Evolutionary conservation across 2,113 vertebrate genomes (phyloP).

Genomic region (Amphiprion percula): DNA sequence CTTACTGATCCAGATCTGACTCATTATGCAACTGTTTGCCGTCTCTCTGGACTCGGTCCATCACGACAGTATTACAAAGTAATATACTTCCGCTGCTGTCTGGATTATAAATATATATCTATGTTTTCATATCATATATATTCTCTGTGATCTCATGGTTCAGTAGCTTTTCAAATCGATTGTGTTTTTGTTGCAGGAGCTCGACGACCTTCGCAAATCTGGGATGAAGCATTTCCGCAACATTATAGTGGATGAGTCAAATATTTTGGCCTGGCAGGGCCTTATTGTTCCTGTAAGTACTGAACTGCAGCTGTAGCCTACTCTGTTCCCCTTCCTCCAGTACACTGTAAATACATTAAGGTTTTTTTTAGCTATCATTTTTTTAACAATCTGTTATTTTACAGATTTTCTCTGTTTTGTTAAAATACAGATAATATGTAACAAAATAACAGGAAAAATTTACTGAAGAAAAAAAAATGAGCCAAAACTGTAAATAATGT

Average conservation of each 20-base stretch:
- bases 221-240: constrained; percentile 95
- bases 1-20: neutral
- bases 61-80: too few relatives aligned
- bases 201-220: constrained; percentile 94
- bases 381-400: too few relatives aligned
- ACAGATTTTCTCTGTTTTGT: too few relatives aligned
- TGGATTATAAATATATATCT: too few relatives aligned
- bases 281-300: constrained; percentile 98
- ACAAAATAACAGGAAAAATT: too few relatives aligned
- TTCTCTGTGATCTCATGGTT: neutral
- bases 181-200: constrained; percentile 86
- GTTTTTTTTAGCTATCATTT: too few relatives aligned
- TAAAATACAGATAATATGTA: too few relatives aligned
- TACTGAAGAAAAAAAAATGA: too few relatives aligned
- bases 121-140: neutral
- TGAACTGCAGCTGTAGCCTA: neutral
- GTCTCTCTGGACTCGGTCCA: neutral
- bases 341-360: too few relatives aligned
- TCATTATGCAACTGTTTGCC: constrained; percentile 19
- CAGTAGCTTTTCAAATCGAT: neutral
- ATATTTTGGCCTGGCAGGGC: constrained; percentile 97
- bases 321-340: too few relatives aligned
- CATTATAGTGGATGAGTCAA: constrained; percentile 96
- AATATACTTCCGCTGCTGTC: too few relatives aligned
- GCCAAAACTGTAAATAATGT: too few relatives aligned